A percentile compares a stretch with the other conserved stretches of the same genome.
These are phyloP conservation scores for Mnemiopsis leidyi DNA, from an alignment of 37 sponge, comb jelly and placozoan species.

Conservation along the genomic window DNA sequence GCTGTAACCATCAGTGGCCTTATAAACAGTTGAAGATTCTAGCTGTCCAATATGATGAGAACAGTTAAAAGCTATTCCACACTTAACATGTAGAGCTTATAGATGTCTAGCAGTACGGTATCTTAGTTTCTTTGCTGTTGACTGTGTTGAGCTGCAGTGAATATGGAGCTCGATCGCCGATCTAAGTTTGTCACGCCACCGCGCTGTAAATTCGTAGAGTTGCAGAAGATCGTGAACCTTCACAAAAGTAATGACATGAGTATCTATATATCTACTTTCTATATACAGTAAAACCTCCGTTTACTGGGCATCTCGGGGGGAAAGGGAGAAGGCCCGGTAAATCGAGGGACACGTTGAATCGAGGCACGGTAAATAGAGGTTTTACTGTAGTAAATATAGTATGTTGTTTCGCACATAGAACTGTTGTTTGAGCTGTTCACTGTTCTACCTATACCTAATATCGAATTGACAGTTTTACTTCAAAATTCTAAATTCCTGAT, in stretches of 20 bases:
- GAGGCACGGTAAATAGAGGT: too few relatives aligned
- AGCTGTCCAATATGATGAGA: neutral
- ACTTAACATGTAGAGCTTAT: neutral
- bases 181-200: neutral
- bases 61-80: neutral
- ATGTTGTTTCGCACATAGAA: too few relatives aligned
- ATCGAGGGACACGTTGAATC: too few relatives aligned
- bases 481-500: too few relatives aligned
- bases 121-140: neutral
- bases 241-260: conserved; percentile 38
- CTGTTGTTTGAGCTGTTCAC: too few relatives aligned
- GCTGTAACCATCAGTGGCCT: neutral
- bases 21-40: neutral
- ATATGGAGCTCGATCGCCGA: neutral
- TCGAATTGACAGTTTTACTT: too few relatives aligned
- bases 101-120: neutral
- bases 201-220: conserved; percentile 9
- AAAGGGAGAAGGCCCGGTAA: too few relatives aligned
- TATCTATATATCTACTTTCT: too few relatives aligned
- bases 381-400: too few relatives aligned
- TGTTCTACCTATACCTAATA: too few relatives aligned
- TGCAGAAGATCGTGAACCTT: conserved; percentile 49
- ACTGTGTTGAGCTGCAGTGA: neutral
- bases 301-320: too few relatives aligned
- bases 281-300: too few relatives aligned